Evolutionary conservation across 1,140 invertebrate genomes (phyloP).

Genomic region (Muscidifurax raptorellus): DNA sequence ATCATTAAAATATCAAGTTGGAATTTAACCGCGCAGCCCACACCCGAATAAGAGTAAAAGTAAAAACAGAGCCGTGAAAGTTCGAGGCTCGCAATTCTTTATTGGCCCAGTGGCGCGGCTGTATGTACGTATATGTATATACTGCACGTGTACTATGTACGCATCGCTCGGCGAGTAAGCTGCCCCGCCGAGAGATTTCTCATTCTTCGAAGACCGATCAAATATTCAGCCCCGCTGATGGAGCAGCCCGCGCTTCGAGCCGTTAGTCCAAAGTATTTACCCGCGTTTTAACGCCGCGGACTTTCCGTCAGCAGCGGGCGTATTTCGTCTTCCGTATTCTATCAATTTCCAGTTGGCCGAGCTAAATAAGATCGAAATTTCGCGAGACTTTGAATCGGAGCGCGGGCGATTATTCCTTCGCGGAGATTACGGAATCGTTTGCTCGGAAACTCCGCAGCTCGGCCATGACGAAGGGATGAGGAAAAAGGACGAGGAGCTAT

Average conservation of each 20-base stretch:
- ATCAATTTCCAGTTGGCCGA: neutral
- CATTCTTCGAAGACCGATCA: neutral
- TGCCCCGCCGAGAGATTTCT: neutral
- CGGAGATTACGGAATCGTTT: slow-evolving; percentile 20
- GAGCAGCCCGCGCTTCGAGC: no score
- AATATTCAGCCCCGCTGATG: neutral
- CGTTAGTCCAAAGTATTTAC: slow-evolving; percentile 5
- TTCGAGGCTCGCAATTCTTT: no score
- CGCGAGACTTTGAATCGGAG: neutral
- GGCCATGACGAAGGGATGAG: no score
- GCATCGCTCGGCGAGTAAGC: no score
- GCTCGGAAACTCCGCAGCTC: slow-evolving; percentile 10
- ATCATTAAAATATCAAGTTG: no score
- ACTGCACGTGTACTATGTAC: no score
- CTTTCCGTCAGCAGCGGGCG: neutral
- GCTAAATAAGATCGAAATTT: slow-evolving; percentile 27
- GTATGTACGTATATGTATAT: no score
- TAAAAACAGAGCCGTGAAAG: no score
- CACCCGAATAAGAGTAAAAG: no score
- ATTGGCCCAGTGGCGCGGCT: no score
- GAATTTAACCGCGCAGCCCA: no score
- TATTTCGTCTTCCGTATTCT: neutral
- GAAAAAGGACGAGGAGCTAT: no score
- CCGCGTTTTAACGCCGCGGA: neutral
- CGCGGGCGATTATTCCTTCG: neutral